These are phyloP conservation scores for Arctia plantaginis DNA, from an alignment of 2,888 invertebrate species.

Conservation along the genomic window DNA sequence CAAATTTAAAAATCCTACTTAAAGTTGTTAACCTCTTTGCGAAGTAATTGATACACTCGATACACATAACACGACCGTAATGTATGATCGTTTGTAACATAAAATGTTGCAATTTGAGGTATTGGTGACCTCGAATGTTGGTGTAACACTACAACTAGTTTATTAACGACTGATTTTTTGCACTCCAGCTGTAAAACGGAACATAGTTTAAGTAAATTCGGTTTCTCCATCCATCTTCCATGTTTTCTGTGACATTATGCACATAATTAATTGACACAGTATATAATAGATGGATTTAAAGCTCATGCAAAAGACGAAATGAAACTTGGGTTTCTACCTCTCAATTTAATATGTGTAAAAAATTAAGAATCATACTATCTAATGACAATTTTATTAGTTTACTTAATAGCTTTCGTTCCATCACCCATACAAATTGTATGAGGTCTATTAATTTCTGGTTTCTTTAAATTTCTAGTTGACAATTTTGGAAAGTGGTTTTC, in stretches of 20 bases:
- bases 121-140: conserved; percentile 20
- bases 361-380: not conserved
- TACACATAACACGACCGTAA: not conserved
- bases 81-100: not conserved
- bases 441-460: not conserved
- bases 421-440: not conserved
- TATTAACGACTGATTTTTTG: not conserved
- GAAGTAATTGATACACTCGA: not conserved
- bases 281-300: not conserved
- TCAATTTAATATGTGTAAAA: not conserved
- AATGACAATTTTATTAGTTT: not conserved
- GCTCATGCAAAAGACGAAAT: not conserved
- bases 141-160: conserved; percentile 6
- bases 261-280: not conserved
- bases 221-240: not conserved
- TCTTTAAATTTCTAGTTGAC: not conserved
- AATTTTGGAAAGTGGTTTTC: conserved; percentile 13
- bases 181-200: not conserved
- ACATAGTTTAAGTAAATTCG: not conserved
- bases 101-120: conserved; percentile 11
- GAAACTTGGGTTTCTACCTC: not conserved
- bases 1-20: not conserved
- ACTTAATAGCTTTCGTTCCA: not conserved
- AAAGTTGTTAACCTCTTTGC: not conserved
- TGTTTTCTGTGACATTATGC: not conserved